phyloP scores from a whole-genome alignment of 1,140 invertebrate species.

The Colletes latitarsis region DNA sequence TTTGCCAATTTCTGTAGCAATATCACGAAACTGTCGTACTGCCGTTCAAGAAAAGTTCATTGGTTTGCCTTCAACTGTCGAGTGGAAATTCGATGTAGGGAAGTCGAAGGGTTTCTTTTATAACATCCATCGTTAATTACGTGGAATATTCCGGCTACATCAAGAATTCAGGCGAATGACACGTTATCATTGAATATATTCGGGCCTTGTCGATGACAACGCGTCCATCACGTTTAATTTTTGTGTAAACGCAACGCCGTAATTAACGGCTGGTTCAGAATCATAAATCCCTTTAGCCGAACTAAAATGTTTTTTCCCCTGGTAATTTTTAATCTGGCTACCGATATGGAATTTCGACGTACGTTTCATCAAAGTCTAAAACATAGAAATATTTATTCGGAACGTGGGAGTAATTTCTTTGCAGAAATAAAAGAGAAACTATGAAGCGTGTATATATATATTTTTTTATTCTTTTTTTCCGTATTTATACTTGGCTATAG shows the following conservation, averaged over 20 bases:
- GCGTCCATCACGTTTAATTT: slow-evolving; percentile 42
- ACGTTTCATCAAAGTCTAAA: background rate
- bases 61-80: slow-evolving; percentile 37
- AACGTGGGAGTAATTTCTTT: no score
- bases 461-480: no score
- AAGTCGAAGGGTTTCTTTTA: slow-evolving; percentile 13
- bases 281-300: background rate
- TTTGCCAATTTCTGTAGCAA: background rate
- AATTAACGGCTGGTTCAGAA: background rate
- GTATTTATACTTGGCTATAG: no score
- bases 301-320: background rate
- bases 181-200: slow-evolving; percentile 43
- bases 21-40: background rate
- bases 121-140: slow-evolving; percentile 42
- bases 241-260: background rate
- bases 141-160: slow-evolving; percentile 44
- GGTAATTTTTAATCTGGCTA: background rate
- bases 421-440: no score
- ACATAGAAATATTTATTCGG: no score
- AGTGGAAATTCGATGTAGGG: slow-evolving; percentile 9
- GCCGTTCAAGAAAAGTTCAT: slow-evolving; percentile 10
- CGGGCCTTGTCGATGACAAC: slow-evolving; percentile 42
- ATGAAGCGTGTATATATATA: no score
- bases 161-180: slow-evolving; percentile 36
- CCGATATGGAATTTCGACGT: background rate